phyloP scores from a whole-genome alignment of 1,140 invertebrate genomes.

The Ceratosolen fusciceps region DNA sequence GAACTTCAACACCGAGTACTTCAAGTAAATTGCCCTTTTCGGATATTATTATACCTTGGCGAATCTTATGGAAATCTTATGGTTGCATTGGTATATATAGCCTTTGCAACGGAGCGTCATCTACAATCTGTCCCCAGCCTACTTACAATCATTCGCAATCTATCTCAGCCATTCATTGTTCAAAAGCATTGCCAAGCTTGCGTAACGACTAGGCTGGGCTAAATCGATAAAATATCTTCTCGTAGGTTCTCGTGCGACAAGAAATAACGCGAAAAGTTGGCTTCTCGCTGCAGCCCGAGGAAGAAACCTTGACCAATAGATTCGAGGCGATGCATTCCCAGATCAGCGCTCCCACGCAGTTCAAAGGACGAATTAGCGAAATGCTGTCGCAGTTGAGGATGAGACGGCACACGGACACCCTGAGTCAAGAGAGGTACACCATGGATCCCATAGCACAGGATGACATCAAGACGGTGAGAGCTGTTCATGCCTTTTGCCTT shows the following conservation, averaged over 20 bases:
- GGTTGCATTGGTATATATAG: no score
- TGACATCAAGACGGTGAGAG: constrained; percentile 76
- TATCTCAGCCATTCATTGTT: no score
- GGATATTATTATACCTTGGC: no score
- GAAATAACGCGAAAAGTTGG: constrained; percentile 90
- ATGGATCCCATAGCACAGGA: constrained; percentile 77
- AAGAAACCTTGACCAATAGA: constrained; percentile 87
- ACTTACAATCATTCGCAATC: no score
- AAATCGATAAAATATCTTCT: no score
- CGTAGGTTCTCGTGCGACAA: constrained; percentile 89
- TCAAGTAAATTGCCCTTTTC: constrained; percentile 68
- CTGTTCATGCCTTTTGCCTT: no score
- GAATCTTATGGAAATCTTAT: no score
- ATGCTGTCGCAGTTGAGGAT: constrained; percentile 89
- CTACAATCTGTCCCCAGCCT: no score
- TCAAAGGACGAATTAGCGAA: constrained; percentile 92
- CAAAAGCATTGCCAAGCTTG: no score
- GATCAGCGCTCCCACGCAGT: constrained; percentile 91
- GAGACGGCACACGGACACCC: constrained; percentile 75
- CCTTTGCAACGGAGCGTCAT: no score
- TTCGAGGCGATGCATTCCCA: constrained; percentile 89
- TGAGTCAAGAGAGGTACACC: constrained; percentile 72
- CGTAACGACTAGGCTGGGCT: no score
- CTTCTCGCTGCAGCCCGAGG: constrained; percentile 87
- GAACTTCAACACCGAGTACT: constrained; percentile 84